These are phyloP conservation scores for Ibycter americanus DNA, from an alignment of 2,797 vertebrate genomes.

Conservation along the genomic window DNA sequence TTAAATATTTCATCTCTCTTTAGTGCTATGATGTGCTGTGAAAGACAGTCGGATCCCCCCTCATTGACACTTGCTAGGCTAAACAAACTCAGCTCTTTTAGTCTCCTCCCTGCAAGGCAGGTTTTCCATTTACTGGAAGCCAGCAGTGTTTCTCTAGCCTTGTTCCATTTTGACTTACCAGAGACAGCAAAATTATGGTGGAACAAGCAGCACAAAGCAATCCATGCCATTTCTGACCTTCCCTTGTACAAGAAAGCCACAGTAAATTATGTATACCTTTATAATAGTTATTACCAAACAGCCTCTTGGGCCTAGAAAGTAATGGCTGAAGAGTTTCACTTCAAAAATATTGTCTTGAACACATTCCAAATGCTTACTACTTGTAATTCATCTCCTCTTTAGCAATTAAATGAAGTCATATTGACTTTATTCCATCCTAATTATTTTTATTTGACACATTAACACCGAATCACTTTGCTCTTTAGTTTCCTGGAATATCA, in stretches of 20 bases:
- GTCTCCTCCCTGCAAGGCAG: background rate
- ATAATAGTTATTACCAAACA: background rate
- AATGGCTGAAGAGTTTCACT: background rate
- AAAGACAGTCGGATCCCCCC: background rate
- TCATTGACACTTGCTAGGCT: background rate
- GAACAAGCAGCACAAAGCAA: background rate
- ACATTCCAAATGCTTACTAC: background rate
- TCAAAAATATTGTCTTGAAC: background rate
- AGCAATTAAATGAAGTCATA: background rate
- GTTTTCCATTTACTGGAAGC: background rate
- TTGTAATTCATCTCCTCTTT: background rate
- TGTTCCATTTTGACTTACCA: background rate
- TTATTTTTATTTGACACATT: background rate
- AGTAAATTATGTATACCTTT: background rate
- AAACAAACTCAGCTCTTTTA: background rate
- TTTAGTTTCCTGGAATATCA: background rate
- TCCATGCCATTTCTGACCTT: background rate
- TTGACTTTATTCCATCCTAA: background rate
- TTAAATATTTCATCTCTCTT: background rate
- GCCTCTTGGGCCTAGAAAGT: background rate
- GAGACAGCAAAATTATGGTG: background rate
- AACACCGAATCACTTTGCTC: background rate
- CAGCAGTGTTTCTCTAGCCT: background rate
- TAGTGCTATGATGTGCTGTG: background rate
- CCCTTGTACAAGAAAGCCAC: background rate